These are phyloP conservation scores for Hyphantria cunea DNA, from an alignment of 1,140 invertebrate genomes.

Conservation along the genomic window DNA sequence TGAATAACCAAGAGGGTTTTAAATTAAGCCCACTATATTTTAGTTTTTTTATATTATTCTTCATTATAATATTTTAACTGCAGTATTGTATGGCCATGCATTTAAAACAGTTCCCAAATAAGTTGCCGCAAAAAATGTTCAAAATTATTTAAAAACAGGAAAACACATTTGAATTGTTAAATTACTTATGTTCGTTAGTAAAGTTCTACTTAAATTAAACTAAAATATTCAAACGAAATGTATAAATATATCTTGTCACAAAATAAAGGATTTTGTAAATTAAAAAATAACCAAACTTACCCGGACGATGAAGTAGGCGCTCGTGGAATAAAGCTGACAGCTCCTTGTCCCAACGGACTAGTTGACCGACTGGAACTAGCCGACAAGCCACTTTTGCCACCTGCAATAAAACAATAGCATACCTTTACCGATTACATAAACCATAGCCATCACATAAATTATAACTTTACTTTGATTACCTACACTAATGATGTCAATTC, in stretches of 20 bases:
- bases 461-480: background rate
- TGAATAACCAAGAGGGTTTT: no score
- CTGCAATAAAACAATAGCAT: slow-evolving; percentile 51
- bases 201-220: no score
- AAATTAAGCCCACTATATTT: background rate
- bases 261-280: background rate
- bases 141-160: no score
- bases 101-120: no score
- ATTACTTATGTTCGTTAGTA: no score
- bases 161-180: no score
- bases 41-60: background rate
- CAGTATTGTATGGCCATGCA: no score
- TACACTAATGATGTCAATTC: slow-evolving; percentile 6
- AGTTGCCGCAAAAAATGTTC: no score
- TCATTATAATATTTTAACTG: no score
- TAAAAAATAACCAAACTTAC: slow-evolving; percentile 41
- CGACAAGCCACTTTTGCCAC: slow-evolving; percentile 75
- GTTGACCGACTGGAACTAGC: slow-evolving; percentile 80
- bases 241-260: no score
- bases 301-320: slow-evolving; percentile 69
- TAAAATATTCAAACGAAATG: no score
- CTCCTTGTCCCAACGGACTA: slow-evolving; percentile 72
- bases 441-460: slow-evolving; percentile 5
- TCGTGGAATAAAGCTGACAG: slow-evolving; percentile 72
- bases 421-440: slow-evolving; percentile 24